Evolutionary conservation across 2,797 vertebrate genomes (phyloP).

Genomic region (Ispidina lecontei): DNA sequence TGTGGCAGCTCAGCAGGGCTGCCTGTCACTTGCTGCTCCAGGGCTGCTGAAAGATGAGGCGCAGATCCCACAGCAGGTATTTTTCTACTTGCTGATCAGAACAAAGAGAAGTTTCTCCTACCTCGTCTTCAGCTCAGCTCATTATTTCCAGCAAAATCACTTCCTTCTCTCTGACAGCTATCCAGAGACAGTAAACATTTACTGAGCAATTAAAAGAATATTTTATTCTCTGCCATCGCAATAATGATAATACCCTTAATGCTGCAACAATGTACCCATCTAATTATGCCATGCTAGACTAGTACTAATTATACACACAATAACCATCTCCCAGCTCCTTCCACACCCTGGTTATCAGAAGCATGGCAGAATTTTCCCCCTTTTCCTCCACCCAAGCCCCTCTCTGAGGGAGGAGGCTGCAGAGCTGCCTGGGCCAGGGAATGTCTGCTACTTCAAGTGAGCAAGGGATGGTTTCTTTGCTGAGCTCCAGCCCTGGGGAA

Average conservation of each 20-base stretch:
- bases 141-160: slow-evolving; percentile 26
- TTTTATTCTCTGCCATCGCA: slow-evolving; percentile 44
- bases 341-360: neutral
- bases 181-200: slow-evolving; percentile 65
- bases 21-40: slow-evolving; percentile 24
- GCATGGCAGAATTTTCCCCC: neutral
- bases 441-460: neutral
- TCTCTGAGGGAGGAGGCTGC: neutral
- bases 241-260: slow-evolving; percentile 52
- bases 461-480: neutral
- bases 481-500: neutral
- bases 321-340: slow-evolving; percentile 16
- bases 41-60: neutral
- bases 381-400: neutral
- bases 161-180: slow-evolving; percentile 39
- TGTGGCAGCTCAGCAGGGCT: neutral
- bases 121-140: slow-evolving; percentile 41
- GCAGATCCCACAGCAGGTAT: slow-evolving; percentile 1
- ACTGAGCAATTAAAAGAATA: slow-evolving; percentile 53
- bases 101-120: slow-evolving; percentile 54
- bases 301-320: slow-evolving; percentile 62
- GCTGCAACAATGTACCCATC: slow-evolving; percentile 39
- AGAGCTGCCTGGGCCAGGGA: neutral
- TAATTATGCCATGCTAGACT: slow-evolving; percentile 52
- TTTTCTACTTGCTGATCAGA: slow-evolving; percentile 44